These are phyloP conservation scores for Corythornis cristatus DNA, from an alignment of 2,113 vertebrate species.

Conservation along the genomic window DNA sequence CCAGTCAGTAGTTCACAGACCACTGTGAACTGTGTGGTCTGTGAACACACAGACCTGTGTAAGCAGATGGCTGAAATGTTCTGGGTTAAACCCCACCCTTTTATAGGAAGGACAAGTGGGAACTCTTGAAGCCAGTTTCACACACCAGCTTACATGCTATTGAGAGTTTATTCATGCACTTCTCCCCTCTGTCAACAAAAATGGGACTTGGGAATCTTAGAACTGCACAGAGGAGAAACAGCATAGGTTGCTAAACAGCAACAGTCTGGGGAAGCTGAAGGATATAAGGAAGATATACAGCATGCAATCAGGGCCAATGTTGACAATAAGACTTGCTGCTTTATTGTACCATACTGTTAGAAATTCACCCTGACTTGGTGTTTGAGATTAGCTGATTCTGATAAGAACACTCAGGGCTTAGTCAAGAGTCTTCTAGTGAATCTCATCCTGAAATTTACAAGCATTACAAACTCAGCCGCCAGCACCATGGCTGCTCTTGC, in stretches of 20 bases:
- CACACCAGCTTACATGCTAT: fast-evolving
- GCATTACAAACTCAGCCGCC: background rate
- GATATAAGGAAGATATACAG: background rate
- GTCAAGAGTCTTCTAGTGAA: background rate
- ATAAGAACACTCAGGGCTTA: background rate
- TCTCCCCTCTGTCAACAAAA: background rate
- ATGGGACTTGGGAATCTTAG: background rate
- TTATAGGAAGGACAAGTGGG: background rate
- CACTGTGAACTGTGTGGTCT: too few species aligned
- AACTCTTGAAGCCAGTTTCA: background rate
- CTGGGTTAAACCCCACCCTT: background rate
- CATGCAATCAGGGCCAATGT: background rate
- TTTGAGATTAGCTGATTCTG: background rate
- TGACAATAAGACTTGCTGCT: background rate
- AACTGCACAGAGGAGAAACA: background rate
- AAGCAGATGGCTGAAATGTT: background rate
- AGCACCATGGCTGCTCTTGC: background rate
- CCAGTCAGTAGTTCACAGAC: background rate
- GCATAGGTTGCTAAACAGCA: background rate
- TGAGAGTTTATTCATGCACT: background rate
- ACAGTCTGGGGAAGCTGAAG: background rate
- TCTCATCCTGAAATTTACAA: background rate
- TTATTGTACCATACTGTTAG: background rate
- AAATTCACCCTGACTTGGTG: background rate
- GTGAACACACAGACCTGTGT: background rate